These are phyloP conservation scores for Aspidoscelis tigris DNA, from an alignment of 2,113 vertebrate genomes.

Conservation along the genomic window DNA sequence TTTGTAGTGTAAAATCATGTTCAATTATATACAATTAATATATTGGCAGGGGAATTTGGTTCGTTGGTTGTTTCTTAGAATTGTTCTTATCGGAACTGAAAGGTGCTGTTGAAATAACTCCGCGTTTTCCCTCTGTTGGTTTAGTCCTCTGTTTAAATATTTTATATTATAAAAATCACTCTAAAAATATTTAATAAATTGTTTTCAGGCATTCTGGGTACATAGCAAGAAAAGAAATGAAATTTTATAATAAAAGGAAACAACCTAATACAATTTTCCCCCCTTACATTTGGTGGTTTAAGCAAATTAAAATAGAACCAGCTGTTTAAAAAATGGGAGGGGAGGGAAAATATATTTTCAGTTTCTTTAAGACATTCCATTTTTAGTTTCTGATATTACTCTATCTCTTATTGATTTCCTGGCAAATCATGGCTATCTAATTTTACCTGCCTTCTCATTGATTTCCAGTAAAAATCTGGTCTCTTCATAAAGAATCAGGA, in stretches of 20 bases:
- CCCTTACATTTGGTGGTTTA: not conserved
- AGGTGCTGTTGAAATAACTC: rapidly evolving
- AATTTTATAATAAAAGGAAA: slow-evolving; percentile 8
- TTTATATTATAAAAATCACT: not conserved
- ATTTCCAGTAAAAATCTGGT: slow-evolving; percentile 73
- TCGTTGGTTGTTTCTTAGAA: not conserved
- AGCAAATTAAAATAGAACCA: not conserved
- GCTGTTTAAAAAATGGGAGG: not conserved
- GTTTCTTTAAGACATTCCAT: slow-evolving; percentile 32
- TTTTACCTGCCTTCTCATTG: slow-evolving; percentile 79
- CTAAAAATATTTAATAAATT: not conserved
- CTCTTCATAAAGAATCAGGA: slow-evolving; percentile 65
- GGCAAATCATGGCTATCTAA: slow-evolving; percentile 79
- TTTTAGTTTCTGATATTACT: slow-evolving; percentile 58
- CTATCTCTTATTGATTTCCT: slow-evolving; percentile 75
- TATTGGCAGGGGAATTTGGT: too few relatives aligned
- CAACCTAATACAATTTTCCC: not conserved
- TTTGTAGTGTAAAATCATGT: not conserved
- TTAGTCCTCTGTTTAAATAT: not conserved
- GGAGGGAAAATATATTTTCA: slow-evolving; percentile 7
- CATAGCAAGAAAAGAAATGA: not conserved
- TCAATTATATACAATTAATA: not conserved
- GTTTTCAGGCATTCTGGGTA: not conserved
- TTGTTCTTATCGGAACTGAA: not conserved
- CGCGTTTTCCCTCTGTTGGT: not conserved